These are phyloP conservation scores for Thalassarche chlororhynchos DNA, from an alignment of 2,113 vertebrate species.

Conservation along the genomic window DNA sequence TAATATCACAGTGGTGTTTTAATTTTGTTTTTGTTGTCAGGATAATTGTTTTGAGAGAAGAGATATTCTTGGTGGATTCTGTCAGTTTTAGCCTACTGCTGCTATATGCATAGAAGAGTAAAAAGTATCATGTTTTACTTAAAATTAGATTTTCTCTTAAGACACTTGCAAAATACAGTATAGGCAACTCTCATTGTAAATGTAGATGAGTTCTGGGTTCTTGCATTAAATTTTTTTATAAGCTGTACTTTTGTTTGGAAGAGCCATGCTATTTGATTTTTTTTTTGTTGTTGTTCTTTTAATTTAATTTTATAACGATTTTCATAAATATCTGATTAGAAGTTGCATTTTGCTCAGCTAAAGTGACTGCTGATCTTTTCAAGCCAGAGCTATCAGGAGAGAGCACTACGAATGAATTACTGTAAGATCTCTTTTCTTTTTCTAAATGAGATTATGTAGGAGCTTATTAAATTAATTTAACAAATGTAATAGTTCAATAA, in stretches of 20 bases:
- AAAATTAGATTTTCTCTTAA: neutral
- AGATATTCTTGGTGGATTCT: neutral
- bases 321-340: neutral
- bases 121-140: neutral
- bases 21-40: neutral
- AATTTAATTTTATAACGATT: neutral
- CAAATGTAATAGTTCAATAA: neutral
- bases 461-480: neutral
- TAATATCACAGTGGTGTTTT: neutral
- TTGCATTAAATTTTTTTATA: neutral
- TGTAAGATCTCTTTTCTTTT: neutral
- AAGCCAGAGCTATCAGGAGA: neutral
- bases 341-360: neutral
- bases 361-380: neutral
- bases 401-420: neutral
- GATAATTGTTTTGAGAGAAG: neutral
- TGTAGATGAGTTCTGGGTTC: neutral
- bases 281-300: neutral
- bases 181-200: neutral
- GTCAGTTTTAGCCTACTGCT: neutral
- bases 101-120: neutral
- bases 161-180: neutral
- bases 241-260: neutral
- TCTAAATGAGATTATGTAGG: neutral
- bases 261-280: neutral